These are phyloP conservation scores for Perdix hodgsoniae DNA, from an alignment of 2,797 vertebrate genomes.

Conservation along the genomic window DNA sequence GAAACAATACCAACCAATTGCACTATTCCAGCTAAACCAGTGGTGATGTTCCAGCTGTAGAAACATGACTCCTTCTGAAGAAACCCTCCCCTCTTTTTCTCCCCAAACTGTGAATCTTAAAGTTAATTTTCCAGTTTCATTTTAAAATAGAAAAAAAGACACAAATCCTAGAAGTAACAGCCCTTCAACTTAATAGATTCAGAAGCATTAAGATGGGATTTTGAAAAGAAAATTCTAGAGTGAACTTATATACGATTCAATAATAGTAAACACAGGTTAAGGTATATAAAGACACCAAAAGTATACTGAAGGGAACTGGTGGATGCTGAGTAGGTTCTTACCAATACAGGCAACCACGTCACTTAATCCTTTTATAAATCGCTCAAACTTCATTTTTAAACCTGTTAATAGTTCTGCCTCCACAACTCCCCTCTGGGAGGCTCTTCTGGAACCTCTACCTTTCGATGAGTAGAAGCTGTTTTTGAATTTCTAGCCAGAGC, in stretches of 20 bases:
- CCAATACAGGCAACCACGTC: neutral
- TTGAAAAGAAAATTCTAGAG: neutral
- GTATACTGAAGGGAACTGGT: neutral
- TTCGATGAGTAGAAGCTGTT: slow-evolving; percentile 4
- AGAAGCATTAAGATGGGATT: neutral
- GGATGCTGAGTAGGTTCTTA: neutral
- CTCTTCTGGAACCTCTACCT: neutral
- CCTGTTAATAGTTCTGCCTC: slow-evolving; percentile 25
- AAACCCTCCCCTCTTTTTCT: neutral
- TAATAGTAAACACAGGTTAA: neutral
- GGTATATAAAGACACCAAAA: neutral
- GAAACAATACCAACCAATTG: neutral
- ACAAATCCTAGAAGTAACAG: neutral
- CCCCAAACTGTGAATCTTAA: neutral
- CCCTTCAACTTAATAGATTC: neutral
- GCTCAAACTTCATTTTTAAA: slow-evolving; percentile 29
- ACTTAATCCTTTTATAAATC: slow-evolving; percentile 36
- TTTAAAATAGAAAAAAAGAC: neutral
- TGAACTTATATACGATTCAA: neutral
- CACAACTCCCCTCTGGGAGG: slow-evolving; percentile 13
- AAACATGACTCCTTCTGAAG: neutral
- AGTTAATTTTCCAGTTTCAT: neutral
- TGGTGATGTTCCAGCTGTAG: neutral
- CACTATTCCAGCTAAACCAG: neutral
- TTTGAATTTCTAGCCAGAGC: slow-evolving; percentile 32